Conservation (phyloP, 2,797 vertebrate species). For the Parambassis ranga region DNA sequence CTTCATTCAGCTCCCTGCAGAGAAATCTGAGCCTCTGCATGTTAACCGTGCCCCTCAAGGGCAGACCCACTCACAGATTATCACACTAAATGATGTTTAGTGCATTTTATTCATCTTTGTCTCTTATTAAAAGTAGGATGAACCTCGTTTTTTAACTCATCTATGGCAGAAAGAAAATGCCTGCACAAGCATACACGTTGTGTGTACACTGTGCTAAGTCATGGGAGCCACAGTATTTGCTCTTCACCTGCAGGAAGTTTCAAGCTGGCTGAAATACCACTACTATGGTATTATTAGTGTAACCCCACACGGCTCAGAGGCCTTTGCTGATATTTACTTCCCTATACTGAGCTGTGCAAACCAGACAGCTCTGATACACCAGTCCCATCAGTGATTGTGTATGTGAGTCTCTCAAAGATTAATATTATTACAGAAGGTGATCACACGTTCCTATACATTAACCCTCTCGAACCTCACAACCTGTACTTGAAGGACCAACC, state of each 20-base stretch:
- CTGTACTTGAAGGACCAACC: too few relatives aligned
- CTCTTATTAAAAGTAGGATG: too few relatives aligned
- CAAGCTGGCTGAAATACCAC: too few relatives aligned
- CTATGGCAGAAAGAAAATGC: not conserved
- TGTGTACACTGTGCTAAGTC: too few relatives aligned
- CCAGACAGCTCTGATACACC: constrained; percentile 4
- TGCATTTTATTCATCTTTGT: too few relatives aligned
- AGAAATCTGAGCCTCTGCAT: not conserved
- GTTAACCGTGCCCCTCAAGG: too few relatives aligned
- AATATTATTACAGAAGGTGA: not conserved
- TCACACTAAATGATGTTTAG: not conserved
- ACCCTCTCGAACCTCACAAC: too few relatives aligned
- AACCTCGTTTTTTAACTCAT: too few relatives aligned
- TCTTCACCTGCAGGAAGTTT: constrained; percentile 61
- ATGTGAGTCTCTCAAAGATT: not conserved
- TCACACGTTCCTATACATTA: too few relatives aligned
- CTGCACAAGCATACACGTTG: not conserved
- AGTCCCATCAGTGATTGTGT: not conserved
- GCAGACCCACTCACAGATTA: too few relatives aligned
- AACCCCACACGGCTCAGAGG: not conserved
- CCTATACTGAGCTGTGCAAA: not conserved
- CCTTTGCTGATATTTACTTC: constrained; percentile 21
- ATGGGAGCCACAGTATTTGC: constrained; percentile 37
- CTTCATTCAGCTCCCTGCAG: not conserved
- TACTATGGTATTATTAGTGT: too few relatives aligned